Evolutionary conservation across 2,888 invertebrate genomes (phyloP).

Genomic region (Mythimna impura): DNA sequence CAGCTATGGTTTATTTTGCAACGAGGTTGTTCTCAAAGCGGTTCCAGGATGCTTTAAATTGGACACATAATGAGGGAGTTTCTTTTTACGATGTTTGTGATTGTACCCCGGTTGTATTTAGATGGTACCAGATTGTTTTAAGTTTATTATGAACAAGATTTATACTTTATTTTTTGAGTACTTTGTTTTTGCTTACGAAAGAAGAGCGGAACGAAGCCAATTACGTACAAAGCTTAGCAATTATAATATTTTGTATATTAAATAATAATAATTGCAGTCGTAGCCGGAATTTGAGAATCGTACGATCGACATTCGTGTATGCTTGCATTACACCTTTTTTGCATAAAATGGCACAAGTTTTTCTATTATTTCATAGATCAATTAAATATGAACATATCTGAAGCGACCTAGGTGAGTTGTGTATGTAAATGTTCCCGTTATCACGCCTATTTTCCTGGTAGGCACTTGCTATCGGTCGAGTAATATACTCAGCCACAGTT

Average conservation of each 20-base stretch:
- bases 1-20: slow-evolving; percentile 53
- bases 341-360: neutral
- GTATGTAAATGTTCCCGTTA: slow-evolving; percentile 77
- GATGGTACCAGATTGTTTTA: slow-evolving; percentile 57
- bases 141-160: slow-evolving; percentile 56
- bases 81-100: slow-evolving; percentile 72
- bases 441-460: slow-evolving; percentile 84
- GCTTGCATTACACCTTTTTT: slow-evolving; percentile 17
- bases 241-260: slow-evolving; percentile 29
- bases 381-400: slow-evolving; percentile 35
- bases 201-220: slow-evolving; percentile 34
- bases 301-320: neutral
- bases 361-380: slow-evolving; percentile 33
- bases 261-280: slow-evolving; percentile 33
- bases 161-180: slow-evolving; percentile 47
- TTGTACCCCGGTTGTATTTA: slow-evolving; percentile 65
- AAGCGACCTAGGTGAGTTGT: slow-evolving; percentile 43
- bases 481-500: slow-evolving; percentile 72
- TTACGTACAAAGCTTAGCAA: slow-evolving; percentile 39
- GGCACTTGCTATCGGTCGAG: slow-evolving; percentile 78
- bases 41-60: slow-evolving; percentile 72
- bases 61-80: slow-evolving; percentile 74
- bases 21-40: slow-evolving; percentile 48
- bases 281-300: slow-evolving; percentile 40
- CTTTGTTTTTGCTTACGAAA: slow-evolving; percentile 48